Evolutionary conservation across 2,888 invertebrate species (phyloP), one percentile per base, ranked within the genome.

Genomic region (Alsophila aescularia): DNA sequence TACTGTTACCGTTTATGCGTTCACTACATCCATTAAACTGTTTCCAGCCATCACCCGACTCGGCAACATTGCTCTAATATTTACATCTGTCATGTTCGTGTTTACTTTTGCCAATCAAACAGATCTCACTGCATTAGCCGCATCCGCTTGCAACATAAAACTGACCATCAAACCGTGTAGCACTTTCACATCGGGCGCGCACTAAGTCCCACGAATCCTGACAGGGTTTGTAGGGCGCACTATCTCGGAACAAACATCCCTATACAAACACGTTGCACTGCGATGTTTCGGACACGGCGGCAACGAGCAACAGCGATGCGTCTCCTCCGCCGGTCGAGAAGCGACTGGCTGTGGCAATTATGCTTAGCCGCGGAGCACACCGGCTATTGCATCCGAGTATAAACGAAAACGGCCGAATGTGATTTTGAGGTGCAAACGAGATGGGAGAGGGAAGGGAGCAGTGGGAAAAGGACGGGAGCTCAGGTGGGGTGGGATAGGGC

Each of bases 311-410:
- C 82, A 77, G 70, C 85, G 74, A 83, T 58, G 69, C 81, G 72
- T 74, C 81, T 83, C 82, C 86, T 79, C 67, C 79, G 73, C 72
- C 81, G 81, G 79, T 74, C 81, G 81, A 80, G 75, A 80, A 87
- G 77, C 83, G 89, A 90, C 90, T 90, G 91, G 72, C 83, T 85
- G 79, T n/a, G n/a, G 59, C 83, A 87, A 83, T 87, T 85, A 79
- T 88, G 91, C 86, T 86, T 93, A 75, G 92, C 92, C 72, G 62
- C 73, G 50, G 87, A 89, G 69, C 91, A 92, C 85, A 93, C 93
- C 85, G 93, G 87, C 89, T 87, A 88, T 85, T 90, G 90, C 90
- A 88, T 83, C 89, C 90, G 90, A 90, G 77, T 72, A 78, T 78
- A 78, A 83, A 84, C 90, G 90, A 89, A 87, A 83, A 84, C 81